Conservation (phyloP, 2,888 invertebrate genomes). For the Mechanitis messenoides region DNA sequence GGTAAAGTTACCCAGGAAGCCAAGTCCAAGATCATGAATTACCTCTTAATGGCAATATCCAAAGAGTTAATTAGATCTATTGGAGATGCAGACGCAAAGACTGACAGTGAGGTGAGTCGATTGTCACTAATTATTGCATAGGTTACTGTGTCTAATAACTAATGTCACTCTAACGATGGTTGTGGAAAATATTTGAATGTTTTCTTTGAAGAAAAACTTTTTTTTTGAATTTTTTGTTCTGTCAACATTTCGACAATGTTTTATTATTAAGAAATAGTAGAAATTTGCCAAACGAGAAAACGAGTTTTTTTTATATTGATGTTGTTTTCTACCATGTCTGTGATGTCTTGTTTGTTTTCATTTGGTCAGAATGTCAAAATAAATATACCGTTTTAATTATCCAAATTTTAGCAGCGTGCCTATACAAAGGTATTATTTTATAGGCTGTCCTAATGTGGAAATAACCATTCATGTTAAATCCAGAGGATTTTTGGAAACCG, state of each 20-base stretch:
- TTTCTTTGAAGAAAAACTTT: background rate
- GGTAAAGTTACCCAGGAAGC: conserved; percentile 58
- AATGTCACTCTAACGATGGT: conserved; percentile 43
- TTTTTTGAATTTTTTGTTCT: background rate
- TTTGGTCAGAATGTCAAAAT: too few relatives aligned
- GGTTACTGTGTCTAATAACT: conserved; percentile 34
- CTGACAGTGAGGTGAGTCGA: conserved; percentile 69
- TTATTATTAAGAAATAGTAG: too few relatives aligned
- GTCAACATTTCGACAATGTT: background rate
- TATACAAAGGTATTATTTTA: too few relatives aligned
- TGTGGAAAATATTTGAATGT: conserved; percentile 33
- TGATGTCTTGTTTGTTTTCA: too few relatives aligned
- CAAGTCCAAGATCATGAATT: conserved; percentile 72
- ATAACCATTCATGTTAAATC: too few relatives aligned
- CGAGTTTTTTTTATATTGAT: too few relatives aligned
- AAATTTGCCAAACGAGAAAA: too few relatives aligned
- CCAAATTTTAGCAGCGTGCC: too few relatives aligned
- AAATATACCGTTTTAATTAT: too few relatives aligned
- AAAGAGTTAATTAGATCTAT: conserved; percentile 72
- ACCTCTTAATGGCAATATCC: conserved; percentile 72
- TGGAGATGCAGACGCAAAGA: conserved; percentile 72
- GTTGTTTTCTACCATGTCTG: too few relatives aligned
- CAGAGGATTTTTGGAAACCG: too few relatives aligned
- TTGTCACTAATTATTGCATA: conserved; percentile 63
- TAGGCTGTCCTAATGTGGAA: too few relatives aligned